Percentiles rank a stretch among this genome's conserved stretches.
Conservation (phyloP, 2,113 vertebrate species). For the Fukomys damarensis region DNA sequence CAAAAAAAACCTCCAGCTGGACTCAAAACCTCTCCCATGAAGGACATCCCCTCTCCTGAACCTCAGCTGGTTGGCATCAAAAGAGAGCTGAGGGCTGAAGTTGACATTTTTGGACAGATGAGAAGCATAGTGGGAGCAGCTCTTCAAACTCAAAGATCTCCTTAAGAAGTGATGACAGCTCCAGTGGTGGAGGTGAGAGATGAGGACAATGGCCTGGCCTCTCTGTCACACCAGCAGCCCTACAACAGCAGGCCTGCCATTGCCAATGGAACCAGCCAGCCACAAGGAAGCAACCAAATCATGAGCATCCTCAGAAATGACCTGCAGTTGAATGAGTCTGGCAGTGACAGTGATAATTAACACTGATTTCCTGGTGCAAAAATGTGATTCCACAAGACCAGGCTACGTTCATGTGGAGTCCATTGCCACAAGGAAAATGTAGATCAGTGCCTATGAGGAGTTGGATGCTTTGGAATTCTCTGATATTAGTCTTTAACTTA, state of each 20-base stretch:
- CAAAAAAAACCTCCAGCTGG: conserved; percentile 92
- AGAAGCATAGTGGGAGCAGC: conserved; percentile 97
- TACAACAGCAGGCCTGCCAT: conserved; percentile 85
- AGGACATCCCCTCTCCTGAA: conserved; percentile 98
- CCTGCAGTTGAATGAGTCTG: conserved; percentile 98
- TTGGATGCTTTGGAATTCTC: not conserved
- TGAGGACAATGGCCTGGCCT: conserved; percentile 85
- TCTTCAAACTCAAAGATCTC: conserved; percentile 95
- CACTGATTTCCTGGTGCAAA: conserved; percentile 73
- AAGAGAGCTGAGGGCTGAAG: conserved; percentile 97
- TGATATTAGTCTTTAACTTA: conserved; percentile 54
- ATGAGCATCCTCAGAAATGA: conserved; percentile 97
- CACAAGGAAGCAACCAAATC: conserved; percentile 94
- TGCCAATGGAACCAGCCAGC: conserved; percentile 91
- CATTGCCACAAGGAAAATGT: conserved; percentile 57
- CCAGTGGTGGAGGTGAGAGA: conserved; percentile 92
- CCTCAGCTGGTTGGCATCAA: conserved; percentile 99
- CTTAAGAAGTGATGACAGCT: conserved; percentile 94
- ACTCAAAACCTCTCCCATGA: conserved; percentile 95
- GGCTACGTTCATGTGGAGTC: conserved; percentile 73
- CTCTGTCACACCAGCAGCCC: conserved; percentile 85
- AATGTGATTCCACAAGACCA: conserved; percentile 55
- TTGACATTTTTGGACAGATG: conserved; percentile 99
- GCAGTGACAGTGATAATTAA: conserved; percentile 97
- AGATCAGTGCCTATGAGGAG: not conserved